Evolutionary conservation across 2,113 vertebrate genomes (phyloP).

Genomic region (Lynx canadensis): DNA sequence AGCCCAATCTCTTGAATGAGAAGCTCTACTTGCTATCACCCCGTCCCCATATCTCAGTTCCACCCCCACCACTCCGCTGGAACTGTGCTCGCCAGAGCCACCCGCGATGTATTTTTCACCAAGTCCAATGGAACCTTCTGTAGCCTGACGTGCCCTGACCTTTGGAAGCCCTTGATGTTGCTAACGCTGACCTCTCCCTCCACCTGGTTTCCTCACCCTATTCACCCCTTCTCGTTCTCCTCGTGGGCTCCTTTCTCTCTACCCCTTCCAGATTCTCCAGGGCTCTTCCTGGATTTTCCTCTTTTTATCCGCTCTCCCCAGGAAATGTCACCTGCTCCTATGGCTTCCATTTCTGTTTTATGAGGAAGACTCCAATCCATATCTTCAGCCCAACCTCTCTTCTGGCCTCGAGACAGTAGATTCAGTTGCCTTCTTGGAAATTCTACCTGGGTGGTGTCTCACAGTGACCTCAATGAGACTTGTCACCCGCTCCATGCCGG

Average conservation of each 20-base stretch:
- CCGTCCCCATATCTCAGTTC: background rate
- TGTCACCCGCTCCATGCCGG: rapidly evolving
- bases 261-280: background rate
- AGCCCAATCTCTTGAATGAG: background rate
- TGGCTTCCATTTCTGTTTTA: background rate
- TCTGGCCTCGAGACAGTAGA: background rate
- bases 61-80: background rate
- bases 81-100: background rate
- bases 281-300: background rate
- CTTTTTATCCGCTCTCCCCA: background rate
- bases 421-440: background rate
- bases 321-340: background rate
- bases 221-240: too few species aligned
- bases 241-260: background rate
- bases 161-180: background rate
- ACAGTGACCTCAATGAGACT: background rate
- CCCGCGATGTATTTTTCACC: background rate
- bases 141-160: background rate
- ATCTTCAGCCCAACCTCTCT: background rate
- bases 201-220: background rate
- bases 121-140: rapidly evolving
- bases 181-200: background rate
- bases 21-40: rapidly evolving
- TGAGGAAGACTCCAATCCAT: background rate
- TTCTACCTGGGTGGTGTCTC: background rate